A percentile compares a stretch with the other conserved stretches of the same genome.
These are phyloP conservation scores for Centroberyx gerrardi DNA, from an alignment of 2,797 vertebrate species.

Conservation along the genomic window DNA sequence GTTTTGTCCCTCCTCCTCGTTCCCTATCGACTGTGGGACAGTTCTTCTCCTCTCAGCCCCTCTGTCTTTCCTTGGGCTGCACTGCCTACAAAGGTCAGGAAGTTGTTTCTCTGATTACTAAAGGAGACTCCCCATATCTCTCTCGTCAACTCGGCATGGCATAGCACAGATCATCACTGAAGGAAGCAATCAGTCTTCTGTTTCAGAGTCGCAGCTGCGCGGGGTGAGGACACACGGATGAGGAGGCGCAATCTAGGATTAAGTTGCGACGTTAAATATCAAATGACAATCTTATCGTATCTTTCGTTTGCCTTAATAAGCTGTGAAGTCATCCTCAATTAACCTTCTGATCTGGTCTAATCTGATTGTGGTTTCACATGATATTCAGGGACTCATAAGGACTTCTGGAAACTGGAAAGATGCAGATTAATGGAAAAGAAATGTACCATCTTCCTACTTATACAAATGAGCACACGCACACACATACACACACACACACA, in stretches of 20 bases:
- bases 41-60: too few species aligned
- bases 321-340: slow-evolving; percentile 56
- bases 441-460: neutral
- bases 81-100: neutral
- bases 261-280: slow-evolving; percentile 54
- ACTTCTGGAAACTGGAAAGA: slow-evolving; percentile 31
- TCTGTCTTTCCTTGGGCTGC: too few species aligned
- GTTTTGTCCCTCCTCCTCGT: neutral
- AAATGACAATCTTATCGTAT: slow-evolving; percentile 30
- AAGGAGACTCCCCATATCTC: neutral
- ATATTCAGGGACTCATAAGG: slow-evolving; percentile 42
- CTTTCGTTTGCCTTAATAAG: slow-evolving; percentile 24
- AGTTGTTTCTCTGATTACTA: neutral
- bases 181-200: slow-evolving; percentile 6
- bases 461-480: slow-evolving; percentile 24
- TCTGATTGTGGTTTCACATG: slow-evolving; percentile 47
- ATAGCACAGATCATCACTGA: neutral
- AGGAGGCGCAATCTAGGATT: slow-evolving; percentile 8
- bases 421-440: slow-evolving; percentile 18
- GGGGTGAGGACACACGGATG: neutral
- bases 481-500: neutral
- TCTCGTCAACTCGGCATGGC: neutral
- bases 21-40: neutral
- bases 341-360: slow-evolving; percentile 53
- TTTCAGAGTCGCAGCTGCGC: slow-evolving; percentile 50